Evolutionary conservation across 1,140 invertebrate genomes (phyloP), one percentile per base, ranked within the genome.

Genomic region (Drosophila tristis): DNA sequence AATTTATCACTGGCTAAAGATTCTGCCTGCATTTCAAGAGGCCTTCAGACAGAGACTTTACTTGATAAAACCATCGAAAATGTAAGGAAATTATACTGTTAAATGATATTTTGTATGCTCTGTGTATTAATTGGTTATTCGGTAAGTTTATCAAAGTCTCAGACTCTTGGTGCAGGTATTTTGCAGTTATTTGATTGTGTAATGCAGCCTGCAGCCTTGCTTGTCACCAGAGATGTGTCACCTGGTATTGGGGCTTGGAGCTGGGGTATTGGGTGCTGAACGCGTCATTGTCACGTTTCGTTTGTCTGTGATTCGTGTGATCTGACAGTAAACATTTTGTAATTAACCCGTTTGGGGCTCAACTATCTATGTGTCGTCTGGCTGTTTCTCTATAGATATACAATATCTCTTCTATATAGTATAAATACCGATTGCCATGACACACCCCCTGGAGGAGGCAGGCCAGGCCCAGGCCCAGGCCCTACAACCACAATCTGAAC

Each of bases 221-320:
- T 16, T 16, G 44, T 45, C 45, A 23, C 47, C 16, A 3, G 47
- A 23, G 16, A 16, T n/a, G 7, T 23, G 20, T 20, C 20, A 8
- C 11, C 8, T 48, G 9, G 5, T 5, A 11, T 9, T 11, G 31
- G 9, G 31, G 3, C 9, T 11, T 11, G 31, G 9, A 2, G 50
- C 7, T 35, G 5, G 47, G 65, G 47, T 60, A 20, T 20, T 20
- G 20, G 20, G 68, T 45, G 47, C 2, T 25, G 55, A 42, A 43
- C 35, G 61, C 78, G 76, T 78, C 68, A 75, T 78, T 86, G 79
- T 80, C 78, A 81, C 74, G 74, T 81, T 74, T 73, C 54, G 58
- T 73, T 78, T 39, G 53, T 57, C 55, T 51, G 49, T 39, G 55
- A 31, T 59, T 26, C 23, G 50, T 26, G 42, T 26, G 42, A 25